Percentiles rank a stretch among this genome's conserved stretches.
phyloP scores from a whole-genome alignment of 2,113 vertebrate species.

The Dicerorhinus sumatrensis region DNA sequence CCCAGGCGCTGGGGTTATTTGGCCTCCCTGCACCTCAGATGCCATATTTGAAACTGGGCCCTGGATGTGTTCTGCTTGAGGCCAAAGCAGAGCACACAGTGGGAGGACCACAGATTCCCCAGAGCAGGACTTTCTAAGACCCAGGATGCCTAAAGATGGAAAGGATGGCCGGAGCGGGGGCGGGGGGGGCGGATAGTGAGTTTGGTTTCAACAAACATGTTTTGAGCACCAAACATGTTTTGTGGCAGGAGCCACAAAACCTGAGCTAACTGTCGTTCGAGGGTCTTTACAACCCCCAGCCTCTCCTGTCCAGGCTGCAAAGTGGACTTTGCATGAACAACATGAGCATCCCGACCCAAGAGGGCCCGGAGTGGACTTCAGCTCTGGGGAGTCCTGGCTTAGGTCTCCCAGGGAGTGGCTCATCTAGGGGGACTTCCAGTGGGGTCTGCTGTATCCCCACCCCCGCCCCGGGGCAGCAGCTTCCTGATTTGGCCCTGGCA shows the following conservation, averaged over 20 bases:
- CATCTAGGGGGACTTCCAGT: neutral
- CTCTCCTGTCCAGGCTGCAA: too few species aligned
- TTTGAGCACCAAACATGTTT: neutral
- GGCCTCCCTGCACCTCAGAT: neutral
- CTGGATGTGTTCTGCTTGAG: neutral
- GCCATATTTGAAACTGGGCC: neutral
- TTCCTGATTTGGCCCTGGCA: accelerated
- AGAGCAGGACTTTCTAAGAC: neutral
- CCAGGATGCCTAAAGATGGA: neutral
- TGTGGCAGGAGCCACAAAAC: neutral
- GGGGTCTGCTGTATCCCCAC: neutral
- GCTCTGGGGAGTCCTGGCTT: neutral
- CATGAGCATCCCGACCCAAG: accelerated
- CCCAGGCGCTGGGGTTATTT: neutral
- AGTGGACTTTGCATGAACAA: accelerated
- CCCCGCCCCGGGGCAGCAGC: accelerated
- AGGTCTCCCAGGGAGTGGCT: accelerated
- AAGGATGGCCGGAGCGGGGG: neutral
- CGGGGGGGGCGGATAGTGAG: neutral
- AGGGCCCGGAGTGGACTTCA: neutral
- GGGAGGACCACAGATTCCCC: too few species aligned
- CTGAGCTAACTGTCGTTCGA: neutral
- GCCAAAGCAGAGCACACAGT: neutral
- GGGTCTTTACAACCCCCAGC: accelerated
- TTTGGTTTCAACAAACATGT: neutral